Base-by-base conservation (phyloP, 2,797 vertebrate species). In the Sylvia borin region DNA sequence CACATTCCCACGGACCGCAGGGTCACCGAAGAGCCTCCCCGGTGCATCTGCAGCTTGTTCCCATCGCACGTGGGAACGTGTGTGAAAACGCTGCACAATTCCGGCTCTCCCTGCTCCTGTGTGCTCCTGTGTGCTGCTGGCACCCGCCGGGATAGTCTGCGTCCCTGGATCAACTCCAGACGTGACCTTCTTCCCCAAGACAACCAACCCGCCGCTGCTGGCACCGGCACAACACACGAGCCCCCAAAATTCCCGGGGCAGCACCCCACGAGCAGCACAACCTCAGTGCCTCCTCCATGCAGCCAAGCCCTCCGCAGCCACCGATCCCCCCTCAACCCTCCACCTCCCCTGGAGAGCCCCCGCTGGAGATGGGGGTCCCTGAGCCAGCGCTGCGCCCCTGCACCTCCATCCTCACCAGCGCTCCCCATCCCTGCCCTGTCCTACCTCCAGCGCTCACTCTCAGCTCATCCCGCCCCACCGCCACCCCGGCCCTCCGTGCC, bases 281-380 rank as follows among this genome's bases (percentile, higher is more conserved):
- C 3, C 83, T 16, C 36, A 7, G 3, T 13, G 10, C 45, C 40
- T 6, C 62, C 7, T 4, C 67, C 10, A 0, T 1, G 45, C 68
- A 47, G 51, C 38, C 65, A 9, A 84, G 64, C 82, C 57, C 32
- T 25, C 62, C 3, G 64, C 77, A 51, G 76, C 0, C 67, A 4
- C 2, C 5, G 72, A 42, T 50, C 67, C 34, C 13, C 32, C 51
- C 34, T 27, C 74, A 36, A 48, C 67, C 11, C 82, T 40, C 15
- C 15, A 1, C 1, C 11, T 19, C 20, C 45, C 21, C 0, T 1
- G 45, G 12, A 31, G 15, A 34, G 12, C 11, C 36, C 4, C 34
- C 10, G 16, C 38, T 2, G 65, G 45, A 16, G 4, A 31, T 1
- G 67, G 38, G 60, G 38, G 45, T 38, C 80, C 25, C 48, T 3